Percentiles rank a stretch among this genome's conserved stretches.
These are phyloP conservation scores for Euclidia mi DNA, from an alignment of 2,888 invertebrate species.

Conservation along the genomic window DNA sequence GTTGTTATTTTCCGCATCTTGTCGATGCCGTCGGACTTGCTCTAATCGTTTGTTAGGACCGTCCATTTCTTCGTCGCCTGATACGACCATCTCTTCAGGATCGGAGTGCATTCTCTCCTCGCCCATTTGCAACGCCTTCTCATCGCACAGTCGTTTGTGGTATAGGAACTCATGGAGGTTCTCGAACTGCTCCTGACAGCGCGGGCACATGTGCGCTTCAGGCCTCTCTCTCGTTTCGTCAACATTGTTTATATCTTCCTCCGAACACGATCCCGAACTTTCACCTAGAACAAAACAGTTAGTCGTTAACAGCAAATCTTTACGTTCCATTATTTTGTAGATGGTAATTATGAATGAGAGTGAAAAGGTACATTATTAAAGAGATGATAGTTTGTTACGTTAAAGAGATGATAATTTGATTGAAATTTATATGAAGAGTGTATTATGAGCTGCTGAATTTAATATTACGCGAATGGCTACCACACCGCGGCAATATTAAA, in stretches of 20 bases:
- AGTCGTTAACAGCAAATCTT: slow-evolving; percentile 21
- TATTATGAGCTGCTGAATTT: background rate
- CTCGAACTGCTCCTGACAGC: slow-evolving; percentile 92
- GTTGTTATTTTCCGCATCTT: slow-evolving; percentile 94
- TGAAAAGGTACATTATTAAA: background rate
- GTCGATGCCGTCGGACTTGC: slow-evolving; percentile 92
- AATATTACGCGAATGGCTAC: slow-evolving; percentile 7
- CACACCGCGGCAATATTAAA: slow-evolving; percentile 1
- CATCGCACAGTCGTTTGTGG: slow-evolving; percentile 91
- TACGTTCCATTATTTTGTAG: background rate
- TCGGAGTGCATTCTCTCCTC: slow-evolving; percentile 92
- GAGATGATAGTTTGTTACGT: no score
- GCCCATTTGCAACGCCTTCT: slow-evolving; percentile 91
- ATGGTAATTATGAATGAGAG: background rate
- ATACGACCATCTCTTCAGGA: slow-evolving; percentile 93
- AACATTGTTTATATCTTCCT: slow-evolving; percentile 90
- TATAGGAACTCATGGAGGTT: slow-evolving; percentile 91
- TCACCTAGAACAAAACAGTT: slow-evolving; percentile 90
- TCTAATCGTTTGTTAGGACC: slow-evolving; percentile 92
- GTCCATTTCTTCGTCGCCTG: slow-evolving; percentile 92
- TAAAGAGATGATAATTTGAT: no score
- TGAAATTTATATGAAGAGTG: no score
- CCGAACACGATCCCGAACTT: slow-evolving; percentile 92
- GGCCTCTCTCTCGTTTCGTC: slow-evolving; percentile 85
- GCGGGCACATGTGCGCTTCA: slow-evolving; percentile 91